A percentile compares a stretch with the other conserved stretches of the same genome.
These are phyloP conservation scores for Charadrius vociferus DNA, from an alignment of 2,113 vertebrate genomes.

Conservation along the genomic window DNA sequence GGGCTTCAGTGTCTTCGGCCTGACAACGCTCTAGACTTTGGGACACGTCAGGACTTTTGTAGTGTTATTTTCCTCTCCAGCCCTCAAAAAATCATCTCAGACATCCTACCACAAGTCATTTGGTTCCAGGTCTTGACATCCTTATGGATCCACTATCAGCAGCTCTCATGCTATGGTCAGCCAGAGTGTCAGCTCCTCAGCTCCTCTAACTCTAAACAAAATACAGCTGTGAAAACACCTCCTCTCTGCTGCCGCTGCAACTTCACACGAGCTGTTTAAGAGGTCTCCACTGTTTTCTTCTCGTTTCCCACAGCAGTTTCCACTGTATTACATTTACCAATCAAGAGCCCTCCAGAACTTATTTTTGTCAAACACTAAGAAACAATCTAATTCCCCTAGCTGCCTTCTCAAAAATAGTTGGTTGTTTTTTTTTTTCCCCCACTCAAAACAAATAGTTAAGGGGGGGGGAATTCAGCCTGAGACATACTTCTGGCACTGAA, in stretches of 20 bases:
- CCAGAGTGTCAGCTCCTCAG: constrained; percentile 21
- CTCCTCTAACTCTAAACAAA: constrained; percentile 49
- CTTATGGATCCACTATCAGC: neutral
- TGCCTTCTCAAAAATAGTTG: neutral
- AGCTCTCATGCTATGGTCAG: constrained; percentile 13
- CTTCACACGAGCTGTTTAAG: constrained; percentile 11
- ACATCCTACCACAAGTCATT: constrained; percentile 17
- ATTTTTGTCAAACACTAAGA: neutral
- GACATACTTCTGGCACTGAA: neutral
- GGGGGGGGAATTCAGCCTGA: neutral
- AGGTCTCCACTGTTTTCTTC: constrained; percentile 46
- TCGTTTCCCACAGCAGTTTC: constrained; percentile 28
- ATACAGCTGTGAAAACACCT: constrained; percentile 65
- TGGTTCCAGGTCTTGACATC: neutral
- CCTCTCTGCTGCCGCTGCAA: neutral
- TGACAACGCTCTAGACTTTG: neutral
- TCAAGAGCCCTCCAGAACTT: neutral
- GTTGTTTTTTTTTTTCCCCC: neutral
- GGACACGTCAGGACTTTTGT: neutral
- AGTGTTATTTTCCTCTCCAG: neutral
- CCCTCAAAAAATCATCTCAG: neutral
- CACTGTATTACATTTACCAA: constrained; percentile 21
- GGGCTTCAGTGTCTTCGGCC: neutral
- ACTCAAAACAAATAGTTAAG: neutral
- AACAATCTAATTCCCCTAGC: neutral